Percentiles rank a stretch among this genome's conserved stretches.
Conservation (phyloP, 2,888 invertebrate genomes). For the Agrypnus murinus region DNA sequence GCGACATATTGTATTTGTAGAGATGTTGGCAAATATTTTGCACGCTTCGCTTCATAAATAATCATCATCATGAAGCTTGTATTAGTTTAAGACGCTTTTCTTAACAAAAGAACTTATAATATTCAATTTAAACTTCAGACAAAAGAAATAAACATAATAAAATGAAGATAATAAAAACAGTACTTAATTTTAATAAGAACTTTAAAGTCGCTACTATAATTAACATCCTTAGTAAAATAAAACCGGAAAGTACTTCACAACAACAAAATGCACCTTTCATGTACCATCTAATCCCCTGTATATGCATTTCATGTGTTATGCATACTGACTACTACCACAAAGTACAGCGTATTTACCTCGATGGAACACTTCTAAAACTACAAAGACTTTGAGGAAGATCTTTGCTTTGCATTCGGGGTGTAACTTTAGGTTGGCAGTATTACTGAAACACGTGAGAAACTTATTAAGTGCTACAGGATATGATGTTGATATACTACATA, state of each 20-base stretch:
- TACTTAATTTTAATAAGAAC: too few relatives aligned
- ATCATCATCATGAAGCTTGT: too few relatives aligned
- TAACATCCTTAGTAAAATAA: too few relatives aligned
- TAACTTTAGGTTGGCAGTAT: slow-evolving; percentile 44
- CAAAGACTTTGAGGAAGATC: slow-evolving; percentile 30
- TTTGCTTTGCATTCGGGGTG: slow-evolving; percentile 50
- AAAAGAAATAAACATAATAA: too few relatives aligned
- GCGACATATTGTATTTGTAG: slow-evolving; percentile 33
- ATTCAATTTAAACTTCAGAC: too few relatives aligned
- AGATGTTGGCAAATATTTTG: slow-evolving; percentile 25
- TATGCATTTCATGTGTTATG: slow-evolving; percentile 16
- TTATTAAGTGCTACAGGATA: slow-evolving; percentile 34
- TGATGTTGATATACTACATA: slow-evolving; percentile 6
- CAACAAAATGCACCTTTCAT: too few relatives aligned
- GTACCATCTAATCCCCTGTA: neutral
- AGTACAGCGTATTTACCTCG: slow-evolving; percentile 20
- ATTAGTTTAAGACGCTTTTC: too few relatives aligned
- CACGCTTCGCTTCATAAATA: too few relatives aligned
- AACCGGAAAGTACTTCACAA: too few relatives aligned
- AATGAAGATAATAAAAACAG: too few relatives aligned
- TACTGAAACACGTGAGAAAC: slow-evolving; percentile 50
- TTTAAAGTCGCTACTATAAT: too few relatives aligned
- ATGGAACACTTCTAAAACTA: slow-evolving; percentile 8
- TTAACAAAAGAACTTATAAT: too few relatives aligned
- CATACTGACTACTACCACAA: neutral